Evolutionary conservation across 2,113 vertebrate species (phyloP).

Genomic region (Tursiops truncatus): DNA sequence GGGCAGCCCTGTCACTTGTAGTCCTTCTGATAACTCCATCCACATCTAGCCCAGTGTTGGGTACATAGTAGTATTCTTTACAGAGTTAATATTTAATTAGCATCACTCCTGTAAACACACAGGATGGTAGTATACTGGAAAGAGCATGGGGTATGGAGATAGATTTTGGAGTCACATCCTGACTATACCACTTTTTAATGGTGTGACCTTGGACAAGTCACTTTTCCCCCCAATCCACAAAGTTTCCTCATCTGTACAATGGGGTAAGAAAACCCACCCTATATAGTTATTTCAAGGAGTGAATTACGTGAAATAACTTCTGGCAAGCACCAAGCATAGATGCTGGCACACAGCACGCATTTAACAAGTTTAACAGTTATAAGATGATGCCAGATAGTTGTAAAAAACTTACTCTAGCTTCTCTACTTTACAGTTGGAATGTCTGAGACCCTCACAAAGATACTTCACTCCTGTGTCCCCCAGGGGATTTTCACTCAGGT

Average conservation of each 20-base stretch:
- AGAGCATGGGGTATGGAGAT: background rate
- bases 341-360: background rate
- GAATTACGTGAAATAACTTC: background rate
- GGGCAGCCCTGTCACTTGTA: background rate
- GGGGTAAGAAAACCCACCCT: background rate
- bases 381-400: background rate
- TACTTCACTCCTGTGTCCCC: constrained; percentile 41
- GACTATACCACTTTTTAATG: background rate
- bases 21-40: background rate
- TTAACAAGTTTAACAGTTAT: background rate
- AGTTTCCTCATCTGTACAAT: constrained; percentile 1
- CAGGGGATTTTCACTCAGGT: constrained; percentile 54
- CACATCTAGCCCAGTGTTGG: background rate
- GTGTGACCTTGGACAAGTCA: background rate
- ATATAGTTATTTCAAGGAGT: background rate
- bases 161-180: constrained; percentile 15
- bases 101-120: background rate
- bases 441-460: constrained; percentile 54
- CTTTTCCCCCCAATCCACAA: background rate
- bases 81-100: background rate
- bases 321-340: constrained; percentile 6
- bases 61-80: background rate
- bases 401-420: constrained; percentile 58
- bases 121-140: background rate
- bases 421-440: constrained; percentile 48